Evolutionary conservation across 2,113 vertebrate genomes (phyloP).

Genomic region (Onychostruthus taczanowskii): DNA sequence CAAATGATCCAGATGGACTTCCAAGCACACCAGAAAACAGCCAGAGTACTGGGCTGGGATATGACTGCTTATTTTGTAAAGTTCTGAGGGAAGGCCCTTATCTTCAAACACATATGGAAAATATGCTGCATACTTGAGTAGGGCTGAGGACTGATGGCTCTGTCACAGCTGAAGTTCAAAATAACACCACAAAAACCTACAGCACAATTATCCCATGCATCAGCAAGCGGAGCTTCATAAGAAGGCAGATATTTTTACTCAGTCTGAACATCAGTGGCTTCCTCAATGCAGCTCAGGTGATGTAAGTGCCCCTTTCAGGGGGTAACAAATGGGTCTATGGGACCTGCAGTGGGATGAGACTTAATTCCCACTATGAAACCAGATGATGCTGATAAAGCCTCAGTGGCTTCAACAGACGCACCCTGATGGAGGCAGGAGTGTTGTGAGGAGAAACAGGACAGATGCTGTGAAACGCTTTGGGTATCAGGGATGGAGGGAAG

Average conservation of each 20-base stretch:
- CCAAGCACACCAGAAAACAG: background rate
- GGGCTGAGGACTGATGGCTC: background rate
- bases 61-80: background rate
- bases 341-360: background rate
- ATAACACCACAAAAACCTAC: background rate
- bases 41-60: background rate
- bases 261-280: background rate
- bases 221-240: background rate
- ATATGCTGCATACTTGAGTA: background rate
- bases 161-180: background rate
- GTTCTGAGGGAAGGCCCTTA: background rate
- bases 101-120: background rate
- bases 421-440: background rate
- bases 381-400: background rate
- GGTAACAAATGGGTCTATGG: background rate
- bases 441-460: background rate
- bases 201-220: background rate
- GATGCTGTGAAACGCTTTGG: background rate
- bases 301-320: background rate
- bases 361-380: background rate
- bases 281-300: background rate
- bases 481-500: background rate
- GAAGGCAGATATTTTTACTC: background rate
- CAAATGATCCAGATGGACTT: background rate
- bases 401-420: background rate